Evolutionary conservation across 2,113 vertebrate genomes (phyloP), one percentile per base, ranked within the genome.

Genomic region (Aramus guarauna): DNA sequence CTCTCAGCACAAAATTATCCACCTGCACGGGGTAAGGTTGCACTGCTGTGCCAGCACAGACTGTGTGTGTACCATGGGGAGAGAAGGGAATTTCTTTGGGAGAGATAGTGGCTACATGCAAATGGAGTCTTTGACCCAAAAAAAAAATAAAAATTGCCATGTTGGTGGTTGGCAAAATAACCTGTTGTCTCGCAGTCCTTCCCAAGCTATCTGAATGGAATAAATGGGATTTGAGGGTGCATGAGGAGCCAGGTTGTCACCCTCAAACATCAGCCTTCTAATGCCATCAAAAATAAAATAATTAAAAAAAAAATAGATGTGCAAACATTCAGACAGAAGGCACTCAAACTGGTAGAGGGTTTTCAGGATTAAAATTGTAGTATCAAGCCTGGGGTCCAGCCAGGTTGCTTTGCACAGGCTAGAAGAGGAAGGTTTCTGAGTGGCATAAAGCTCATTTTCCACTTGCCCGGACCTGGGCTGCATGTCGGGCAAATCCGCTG

Each of bases 381-480:
- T 32, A 8, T 34, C 1, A 17, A 78, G n/a, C 18, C 21, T 37
- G n/a, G n/a, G 27, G 83, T 60, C 60, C 52, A 29, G 50, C 45
- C 29, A 9, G 52, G n/a, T 59, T 81, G 72, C 62, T 91, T 73
- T 85, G 78, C 72, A 67, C 56, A 75, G 34, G 26, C 80, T 79
- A 22, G 66, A 90, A 67, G 56, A 48, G 48, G n/a, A 72, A 78
- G 62, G 53, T 71, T 94, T 94, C 83, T 50, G 43, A 81, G 53
- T 45, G 41, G 64, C 73, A 82, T 85, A 66, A 79, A 94, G 76
- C 77, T 91, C 53, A 34, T 73, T 94, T 92, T 95, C 92, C 84
- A 75, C 92, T 96, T 95, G 83, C 92, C 89, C n/a, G 1, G 66
- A 90, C 91, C 92, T 91, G 95, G 96, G 34, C 72, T 94, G 66